A percentile compares a stretch with the other conserved stretches of the same genome.
Evolutionary conservation across 2,888 invertebrate species (phyloP).

Genomic region (Zootermopsis nevadensis): DNA sequence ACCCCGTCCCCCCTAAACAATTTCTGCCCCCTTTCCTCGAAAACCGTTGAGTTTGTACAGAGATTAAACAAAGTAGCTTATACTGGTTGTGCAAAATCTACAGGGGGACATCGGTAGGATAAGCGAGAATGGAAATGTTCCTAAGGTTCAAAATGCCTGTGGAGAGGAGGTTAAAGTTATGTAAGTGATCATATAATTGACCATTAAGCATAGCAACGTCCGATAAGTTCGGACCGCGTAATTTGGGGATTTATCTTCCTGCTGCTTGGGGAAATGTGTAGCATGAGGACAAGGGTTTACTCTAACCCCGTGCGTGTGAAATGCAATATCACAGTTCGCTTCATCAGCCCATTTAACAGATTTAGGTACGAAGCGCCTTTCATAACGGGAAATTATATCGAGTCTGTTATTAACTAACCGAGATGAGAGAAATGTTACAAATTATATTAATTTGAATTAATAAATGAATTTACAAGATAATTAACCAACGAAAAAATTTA

Average conservation of each 20-base stretch:
- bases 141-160: neutral
- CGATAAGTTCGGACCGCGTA: conserved; percentile 15
- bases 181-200: conserved; percentile 32
- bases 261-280: neutral
- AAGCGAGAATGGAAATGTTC: neutral
- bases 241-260: conserved; percentile 24
- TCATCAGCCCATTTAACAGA: too few species aligned
- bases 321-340: conserved; percentile 2
- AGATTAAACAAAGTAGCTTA: conserved; percentile 22
- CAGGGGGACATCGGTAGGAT: neutral
- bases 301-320: neutral
- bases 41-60: neutral
- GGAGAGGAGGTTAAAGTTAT: neutral
- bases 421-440: too few species aligned
- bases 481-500: too few species aligned
- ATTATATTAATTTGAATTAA: too few species aligned
- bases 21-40: neutral
- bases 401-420: too few species aligned
- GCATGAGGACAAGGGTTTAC: neutral
- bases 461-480: too few species aligned
- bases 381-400: too few species aligned
- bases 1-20: neutral
- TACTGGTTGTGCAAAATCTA: neutral
- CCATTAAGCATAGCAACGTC: conserved; percentile 30
- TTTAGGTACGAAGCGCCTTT: too few species aligned